Evolutionary conservation across 2,888 invertebrate species (phyloP).

Genomic region (Leuctra nigra): DNA sequence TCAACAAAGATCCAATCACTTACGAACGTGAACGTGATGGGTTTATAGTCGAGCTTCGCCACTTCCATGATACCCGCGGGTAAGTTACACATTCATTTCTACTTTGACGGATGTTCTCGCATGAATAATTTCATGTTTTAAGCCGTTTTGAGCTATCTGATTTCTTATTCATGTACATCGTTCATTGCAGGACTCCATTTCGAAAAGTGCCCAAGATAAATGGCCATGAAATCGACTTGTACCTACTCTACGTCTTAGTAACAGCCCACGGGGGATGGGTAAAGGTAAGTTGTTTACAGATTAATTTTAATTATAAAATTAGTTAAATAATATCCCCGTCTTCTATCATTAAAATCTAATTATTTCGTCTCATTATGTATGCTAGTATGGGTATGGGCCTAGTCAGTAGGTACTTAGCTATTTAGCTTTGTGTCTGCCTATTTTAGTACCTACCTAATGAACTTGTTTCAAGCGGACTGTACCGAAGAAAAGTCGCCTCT

Average conservation of each 20-base stretch:
- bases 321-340: too few species aligned
- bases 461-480: too few species aligned
- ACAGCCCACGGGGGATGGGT: constrained; percentile 90
- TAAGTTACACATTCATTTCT: constrained; percentile 45
- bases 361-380: too few species aligned
- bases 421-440: too few species aligned
- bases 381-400: too few species aligned
- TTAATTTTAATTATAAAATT: not conserved
- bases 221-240: constrained; percentile 88
- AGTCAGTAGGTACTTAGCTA: too few species aligned
- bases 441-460: too few species aligned
- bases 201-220: constrained; percentile 71
- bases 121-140: not conserved
- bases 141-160: not conserved
- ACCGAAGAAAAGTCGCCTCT: too few species aligned
- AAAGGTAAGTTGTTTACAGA: constrained; percentile 58
- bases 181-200: constrained; percentile 52
- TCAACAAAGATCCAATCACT: constrained; percentile 63
- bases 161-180: not conserved
- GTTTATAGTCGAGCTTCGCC: constrained; percentile 78
- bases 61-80: constrained; percentile 90
- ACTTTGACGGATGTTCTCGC: constrained; percentile 5
- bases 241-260: constrained; percentile 84
- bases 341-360: too few species aligned
- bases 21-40: constrained; percentile 71